These are phyloP conservation scores for Ptilonorhynchus violaceus DNA, from an alignment of 2,113 vertebrate genomes.

Conservation along the genomic window DNA sequence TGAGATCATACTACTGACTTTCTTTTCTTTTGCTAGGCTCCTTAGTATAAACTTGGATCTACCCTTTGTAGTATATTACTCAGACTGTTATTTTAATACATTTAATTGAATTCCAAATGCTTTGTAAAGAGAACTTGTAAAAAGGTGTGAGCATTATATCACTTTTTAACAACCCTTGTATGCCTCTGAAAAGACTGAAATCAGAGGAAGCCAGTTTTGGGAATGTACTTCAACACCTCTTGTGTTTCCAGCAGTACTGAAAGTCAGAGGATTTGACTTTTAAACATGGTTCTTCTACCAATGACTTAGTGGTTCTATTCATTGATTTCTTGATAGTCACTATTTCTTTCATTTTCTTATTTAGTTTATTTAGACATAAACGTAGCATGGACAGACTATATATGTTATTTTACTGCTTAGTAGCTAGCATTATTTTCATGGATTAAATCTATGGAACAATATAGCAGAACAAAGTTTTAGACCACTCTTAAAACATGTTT, in stretches of 20 bases:
- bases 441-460: not conserved
- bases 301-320: not conserved
- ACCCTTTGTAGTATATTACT: not conserved
- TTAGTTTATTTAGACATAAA: not conserved
- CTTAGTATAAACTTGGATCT: not conserved
- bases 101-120: not conserved
- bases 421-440: not conserved
- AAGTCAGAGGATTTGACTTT: not conserved
- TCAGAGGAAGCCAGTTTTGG: not conserved
- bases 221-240: not conserved
- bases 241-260: not conserved
- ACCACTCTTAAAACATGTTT: not conserved
- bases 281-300: not conserved
- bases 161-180: not conserved
- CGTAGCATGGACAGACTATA: not conserved
- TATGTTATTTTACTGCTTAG: not conserved
- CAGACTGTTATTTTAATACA: not conserved
- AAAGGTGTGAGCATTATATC: not conserved
- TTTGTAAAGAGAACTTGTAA: not conserved
- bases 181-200: not conserved
- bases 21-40: not conserved
- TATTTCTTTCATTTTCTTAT: not conserved
- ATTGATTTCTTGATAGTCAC: not conserved
- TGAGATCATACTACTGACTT: not conserved
- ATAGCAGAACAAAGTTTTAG: not conserved